Base-by-base conservation (phyloP, 2,113 vertebrate genomes). In the Takifugu bimaculatus region DNA sequence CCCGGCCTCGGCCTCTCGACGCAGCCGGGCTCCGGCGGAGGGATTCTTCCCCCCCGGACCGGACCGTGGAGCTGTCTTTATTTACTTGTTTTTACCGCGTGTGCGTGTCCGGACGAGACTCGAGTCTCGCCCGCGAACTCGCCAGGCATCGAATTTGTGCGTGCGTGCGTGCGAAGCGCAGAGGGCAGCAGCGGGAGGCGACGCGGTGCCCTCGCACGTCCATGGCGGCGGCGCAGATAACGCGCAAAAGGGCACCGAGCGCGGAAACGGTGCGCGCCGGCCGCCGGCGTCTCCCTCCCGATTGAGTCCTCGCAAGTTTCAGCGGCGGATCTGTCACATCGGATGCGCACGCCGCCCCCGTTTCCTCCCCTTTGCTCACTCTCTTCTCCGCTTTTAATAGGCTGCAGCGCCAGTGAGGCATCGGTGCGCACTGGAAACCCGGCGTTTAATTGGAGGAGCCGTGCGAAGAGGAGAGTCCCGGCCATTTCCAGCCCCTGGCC, bases 361-460 rank as follows among this genome's bases (percentile, higher is more conserved):
- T 55, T 75, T 60, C 32, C 72, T 64, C 49, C 58, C 80, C 68
- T 61, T 54, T 26, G 68, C 71, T 57, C 53, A 12, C 69, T 62
- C 57, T 70, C 48, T 50, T 72, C 63, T 57, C 32, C 54, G 60
- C 49, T 63, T 42, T 65, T 55, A 10, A 73, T 55, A 80, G 82
- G 80, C 80, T 75, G 72, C 75, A 11, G 77, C 68, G 68, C 29
- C 69, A 59, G 63, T 3, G 65, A 77, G 70, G 77, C 80, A 10
- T 63, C 66, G 2, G 71, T 53, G 79, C 68, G 60, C 77, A 62
- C 79, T 75, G 82, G 72, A 72, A 70, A 57, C 57, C 79, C 66
- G 20, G 26, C 27, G 66, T 75, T 58, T 68, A 65, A 80, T 86
- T 83, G 82, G 78, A 64, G 75, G 78, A 80, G 50, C 2, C 53